phyloP scores from a whole-genome alignment of 2,888 invertebrate species.

The Thereva unica region DNA sequence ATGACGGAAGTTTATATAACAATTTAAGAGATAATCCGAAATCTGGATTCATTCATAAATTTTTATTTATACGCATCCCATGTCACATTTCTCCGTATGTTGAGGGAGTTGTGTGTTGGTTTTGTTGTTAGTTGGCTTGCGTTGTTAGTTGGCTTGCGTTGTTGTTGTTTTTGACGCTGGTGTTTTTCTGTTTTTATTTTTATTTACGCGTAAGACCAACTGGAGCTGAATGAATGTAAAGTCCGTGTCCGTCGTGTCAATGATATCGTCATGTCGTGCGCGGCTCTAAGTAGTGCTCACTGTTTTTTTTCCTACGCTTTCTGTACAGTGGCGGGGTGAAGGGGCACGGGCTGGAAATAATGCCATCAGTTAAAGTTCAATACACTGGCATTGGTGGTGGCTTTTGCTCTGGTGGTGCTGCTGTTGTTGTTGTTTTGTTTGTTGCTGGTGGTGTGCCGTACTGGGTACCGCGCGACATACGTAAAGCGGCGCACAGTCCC shows the following conservation, averaged over 20 bases:
- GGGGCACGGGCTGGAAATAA: constrained; percentile 23
- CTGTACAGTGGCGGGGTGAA: constrained; percentile 4
- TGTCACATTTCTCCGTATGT: constrained; percentile 24
- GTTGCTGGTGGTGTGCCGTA: too few species aligned
- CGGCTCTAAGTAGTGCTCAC: too few species aligned
- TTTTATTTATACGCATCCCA: constrained; percentile 28
- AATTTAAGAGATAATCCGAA: constrained; percentile 31
- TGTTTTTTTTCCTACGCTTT: not conserved
- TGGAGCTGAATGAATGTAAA: constrained; percentile 24
- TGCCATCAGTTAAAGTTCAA: constrained; percentile 32
- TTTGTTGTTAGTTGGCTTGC: constrained; percentile 5
- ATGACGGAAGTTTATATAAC: constrained; percentile 34
- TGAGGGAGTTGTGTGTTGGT: constrained; percentile 6
- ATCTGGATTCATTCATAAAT: constrained; percentile 35
- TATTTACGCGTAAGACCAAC: constrained; percentile 3
- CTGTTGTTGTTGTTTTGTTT: not conserved
- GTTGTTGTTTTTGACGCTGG: constrained; percentile 4
- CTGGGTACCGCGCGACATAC: too few species aligned
- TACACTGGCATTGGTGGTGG: constrained; percentile 1
- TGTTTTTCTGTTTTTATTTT: constrained; percentile 5
- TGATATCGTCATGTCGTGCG: constrained; percentile 26
- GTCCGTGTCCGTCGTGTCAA: constrained; percentile 16
- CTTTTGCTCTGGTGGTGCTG: not conserved
- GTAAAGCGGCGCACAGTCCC: not conserved
- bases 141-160: too few species aligned